Evolutionary conservation across 1,140 invertebrate species (phyloP).

Genomic region (Monomorium pharaonis): DNA sequence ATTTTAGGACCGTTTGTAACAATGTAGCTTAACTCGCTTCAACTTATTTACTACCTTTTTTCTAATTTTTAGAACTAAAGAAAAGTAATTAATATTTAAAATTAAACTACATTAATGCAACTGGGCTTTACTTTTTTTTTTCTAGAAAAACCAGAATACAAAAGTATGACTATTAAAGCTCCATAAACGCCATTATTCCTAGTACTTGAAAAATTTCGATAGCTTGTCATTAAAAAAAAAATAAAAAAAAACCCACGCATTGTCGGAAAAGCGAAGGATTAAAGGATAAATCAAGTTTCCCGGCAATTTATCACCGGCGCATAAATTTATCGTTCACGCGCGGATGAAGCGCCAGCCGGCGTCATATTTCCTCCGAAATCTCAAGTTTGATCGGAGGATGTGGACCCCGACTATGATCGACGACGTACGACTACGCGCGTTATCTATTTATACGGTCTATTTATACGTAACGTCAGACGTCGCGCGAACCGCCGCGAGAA

Average conservation of each 20-base stretch:
- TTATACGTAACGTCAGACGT: slow-evolving; percentile 64
- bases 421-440: slow-evolving; percentile 30
- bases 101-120: no score
- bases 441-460: slow-evolving; percentile 68
- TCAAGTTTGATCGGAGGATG: slow-evolving; percentile 47
- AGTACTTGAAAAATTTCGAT: background rate
- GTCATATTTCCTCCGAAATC: background rate
- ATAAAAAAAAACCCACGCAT: no score
- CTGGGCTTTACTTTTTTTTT: no score
- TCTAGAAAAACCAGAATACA: background rate
- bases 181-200: background rate
- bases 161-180: background rate
- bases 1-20: no score
- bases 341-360: slow-evolving; percentile 37
- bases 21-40: no score
- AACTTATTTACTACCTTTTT: no score
- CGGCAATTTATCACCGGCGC: background rate
- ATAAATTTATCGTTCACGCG: background rate
- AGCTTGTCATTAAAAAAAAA: background rate
- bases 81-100: no score
- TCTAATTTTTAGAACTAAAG: no score
- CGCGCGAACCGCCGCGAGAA: slow-evolving; percentile 16
- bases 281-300: background rate
- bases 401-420: slow-evolving; percentile 56
- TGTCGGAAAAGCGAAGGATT: background rate